A percentile compares a stretch with the other conserved stretches of the same genome.
Conservation (phyloP, 2,888 invertebrate genomes). For the Crioceris asparagi region DNA sequence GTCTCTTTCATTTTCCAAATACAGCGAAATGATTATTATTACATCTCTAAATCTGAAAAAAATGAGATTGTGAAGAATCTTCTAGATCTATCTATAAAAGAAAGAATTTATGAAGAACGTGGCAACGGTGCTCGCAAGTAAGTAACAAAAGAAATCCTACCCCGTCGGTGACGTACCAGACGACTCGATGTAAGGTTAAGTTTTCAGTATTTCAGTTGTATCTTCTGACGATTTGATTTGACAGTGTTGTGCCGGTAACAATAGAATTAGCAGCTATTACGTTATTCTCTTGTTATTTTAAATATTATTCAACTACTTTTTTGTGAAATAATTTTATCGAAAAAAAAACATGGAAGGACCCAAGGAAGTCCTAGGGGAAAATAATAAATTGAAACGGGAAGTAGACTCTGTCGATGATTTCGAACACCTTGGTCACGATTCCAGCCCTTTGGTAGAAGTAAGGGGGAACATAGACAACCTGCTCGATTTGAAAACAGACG, state of each 20-base stretch:
- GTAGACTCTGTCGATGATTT: slow-evolving; percentile 65
- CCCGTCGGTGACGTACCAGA: slow-evolving; percentile 8
- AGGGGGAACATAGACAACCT: slow-evolving; percentile 33
- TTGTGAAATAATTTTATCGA: slow-evolving; percentile 7
- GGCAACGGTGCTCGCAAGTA: not conserved
- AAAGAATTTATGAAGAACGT: not conserved
- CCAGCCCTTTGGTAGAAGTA: slow-evolving; percentile 34
- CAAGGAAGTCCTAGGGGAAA: slow-evolving; percentile 12
- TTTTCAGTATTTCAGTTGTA: slow-evolving; percentile 14
- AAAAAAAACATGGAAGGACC: slow-evolving; percentile 13
- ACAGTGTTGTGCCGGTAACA: slow-evolving; percentile 20
- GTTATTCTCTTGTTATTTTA: no score
- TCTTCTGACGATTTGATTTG: slow-evolving; percentile 19
- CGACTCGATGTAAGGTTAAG: slow-evolving; percentile 10
- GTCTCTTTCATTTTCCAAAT: no score
- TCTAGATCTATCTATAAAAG: no score
- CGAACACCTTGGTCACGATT: slow-evolving; percentile 59
- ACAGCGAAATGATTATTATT: no score
- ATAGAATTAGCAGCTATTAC: slow-evolving; percentile 10
- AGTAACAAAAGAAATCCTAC: slow-evolving; percentile 1
- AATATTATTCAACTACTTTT: no score
- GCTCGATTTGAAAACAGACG: slow-evolving; percentile 26
- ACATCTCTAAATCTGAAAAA: no score
- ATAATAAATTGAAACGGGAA: slow-evolving; percentile 38
- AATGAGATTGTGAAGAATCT: no score